These are phyloP conservation scores for Acleris sparsana DNA, from an alignment of 2,888 invertebrate genomes.

Conservation along the genomic window DNA sequence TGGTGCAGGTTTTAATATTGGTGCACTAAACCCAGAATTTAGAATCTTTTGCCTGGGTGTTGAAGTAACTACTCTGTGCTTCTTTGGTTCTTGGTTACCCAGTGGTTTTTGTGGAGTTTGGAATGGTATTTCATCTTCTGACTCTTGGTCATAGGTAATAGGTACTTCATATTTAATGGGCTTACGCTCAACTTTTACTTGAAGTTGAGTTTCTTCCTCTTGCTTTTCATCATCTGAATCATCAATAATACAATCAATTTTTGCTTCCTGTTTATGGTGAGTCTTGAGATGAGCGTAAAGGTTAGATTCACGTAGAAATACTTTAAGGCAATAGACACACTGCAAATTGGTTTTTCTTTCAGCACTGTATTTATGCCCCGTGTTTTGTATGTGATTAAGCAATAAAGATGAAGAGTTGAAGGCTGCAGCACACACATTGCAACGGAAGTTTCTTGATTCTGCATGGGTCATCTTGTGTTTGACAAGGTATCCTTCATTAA, in stretches of 20 bases:
- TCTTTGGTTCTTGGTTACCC: constrained; percentile 77
- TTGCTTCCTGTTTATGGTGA: constrained; percentile 86
- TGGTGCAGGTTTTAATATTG: constrained; percentile 42
- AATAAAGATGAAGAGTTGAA: constrained; percentile 73
- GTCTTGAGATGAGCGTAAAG: constrained; percentile 88
- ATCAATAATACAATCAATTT: constrained; percentile 86
- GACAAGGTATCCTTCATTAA: constrained; percentile 87
- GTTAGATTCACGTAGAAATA: constrained; percentile 87
- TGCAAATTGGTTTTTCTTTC: constrained; percentile 78
- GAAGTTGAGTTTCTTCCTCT: constrained; percentile 37
- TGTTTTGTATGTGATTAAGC: constrained; percentile 80
- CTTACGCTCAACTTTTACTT: constrained; percentile 39
- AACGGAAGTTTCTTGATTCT: constrained; percentile 74
- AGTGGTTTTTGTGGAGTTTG: constrained; percentile 65
- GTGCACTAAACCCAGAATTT: constrained; percentile 60
- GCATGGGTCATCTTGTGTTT: constrained; percentile 88
- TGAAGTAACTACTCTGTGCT: constrained; percentile 46
- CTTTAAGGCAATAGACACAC: constrained; percentile 90
- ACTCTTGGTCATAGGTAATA: constrained; percentile 55
- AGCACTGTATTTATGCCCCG: constrained; percentile 78
- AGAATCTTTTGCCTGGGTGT: constrained; percentile 69
- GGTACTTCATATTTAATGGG: constrained; percentile 65
- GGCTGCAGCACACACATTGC: constrained; percentile 82
- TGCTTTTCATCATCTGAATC: constrained; percentile 76
- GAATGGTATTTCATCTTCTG: constrained; percentile 64